A percentile compares a stretch with the other conserved stretches of the same genome.
Conservation (phyloP, 1,140 invertebrate species). For the Drosophila rhopaloa region DNA sequence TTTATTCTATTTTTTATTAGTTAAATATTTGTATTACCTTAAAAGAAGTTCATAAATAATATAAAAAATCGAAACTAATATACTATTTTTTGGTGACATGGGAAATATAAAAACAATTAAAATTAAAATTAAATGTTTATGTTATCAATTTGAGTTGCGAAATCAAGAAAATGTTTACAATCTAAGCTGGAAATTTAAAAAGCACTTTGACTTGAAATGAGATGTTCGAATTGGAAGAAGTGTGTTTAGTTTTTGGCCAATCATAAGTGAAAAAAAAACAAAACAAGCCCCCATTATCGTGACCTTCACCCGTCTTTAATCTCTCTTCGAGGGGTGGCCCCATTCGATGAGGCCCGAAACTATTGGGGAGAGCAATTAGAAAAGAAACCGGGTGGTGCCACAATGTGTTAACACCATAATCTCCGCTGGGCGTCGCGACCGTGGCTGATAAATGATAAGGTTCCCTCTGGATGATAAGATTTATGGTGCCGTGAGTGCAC, state of each 20-base stretch:
- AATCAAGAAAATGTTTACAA: not conserved
- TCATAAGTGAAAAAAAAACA: not conserved
- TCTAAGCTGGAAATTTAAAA: not conserved
- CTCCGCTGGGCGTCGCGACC: conserved; percentile 36
- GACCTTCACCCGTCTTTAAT: conserved; percentile 20
- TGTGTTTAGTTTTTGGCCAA: not conserved
- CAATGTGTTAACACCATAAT: conserved; percentile 3
- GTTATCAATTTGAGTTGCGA: not conserved
- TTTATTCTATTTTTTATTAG: too few relatives aligned
- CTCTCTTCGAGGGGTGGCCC: conserved; percentile 28
- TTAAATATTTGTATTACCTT: too few relatives aligned
- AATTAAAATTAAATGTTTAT: not conserved
- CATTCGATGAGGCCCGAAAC: conserved; percentile 2
- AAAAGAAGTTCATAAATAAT: too few relatives aligned
- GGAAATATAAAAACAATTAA: too few relatives aligned
- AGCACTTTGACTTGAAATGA: too few relatives aligned
- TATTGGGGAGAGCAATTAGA: not conserved
- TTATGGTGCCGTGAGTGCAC: conserved; percentile 41
- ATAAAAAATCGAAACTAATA: too few relatives aligned
- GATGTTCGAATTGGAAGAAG: not conserved
- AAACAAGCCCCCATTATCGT: conserved; percentile 14
- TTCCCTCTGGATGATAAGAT: conserved; percentile 23
- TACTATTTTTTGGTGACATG: too few relatives aligned
- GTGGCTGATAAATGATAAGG: conserved; percentile 60
- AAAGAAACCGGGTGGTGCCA: conserved; percentile 35